Evolutionary conservation across 1,140 invertebrate species (phyloP).

Genomic region (Leptonema lineaticorne): DNA sequence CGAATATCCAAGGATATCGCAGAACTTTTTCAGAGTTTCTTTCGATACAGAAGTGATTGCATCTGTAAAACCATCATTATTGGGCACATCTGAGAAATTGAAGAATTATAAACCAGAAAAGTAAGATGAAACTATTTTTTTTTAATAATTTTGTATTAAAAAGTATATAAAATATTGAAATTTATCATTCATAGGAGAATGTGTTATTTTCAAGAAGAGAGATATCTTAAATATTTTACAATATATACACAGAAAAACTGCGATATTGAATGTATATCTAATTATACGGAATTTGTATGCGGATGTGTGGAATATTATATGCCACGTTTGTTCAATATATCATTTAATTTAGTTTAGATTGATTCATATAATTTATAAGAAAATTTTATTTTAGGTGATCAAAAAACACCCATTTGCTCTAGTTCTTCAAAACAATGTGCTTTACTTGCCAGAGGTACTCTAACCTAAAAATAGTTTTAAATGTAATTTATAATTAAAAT

Average conservation of each 20-base stretch:
- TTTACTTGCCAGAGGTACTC: slow-evolving; percentile 48
- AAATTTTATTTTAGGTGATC: slow-evolving; percentile 22
- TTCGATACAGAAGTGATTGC: slow-evolving; percentile 60
- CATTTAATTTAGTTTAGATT: background rate
- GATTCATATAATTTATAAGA: background rate
- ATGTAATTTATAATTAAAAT: too few species aligned
- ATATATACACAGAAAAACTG: slow-evolving; percentile 48
- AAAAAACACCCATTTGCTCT: slow-evolving; percentile 60
- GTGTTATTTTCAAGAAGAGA: slow-evolving; percentile 51
- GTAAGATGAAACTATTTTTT: too few species aligned
- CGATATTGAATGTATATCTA: slow-evolving; percentile 48
- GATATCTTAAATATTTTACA: slow-evolving; percentile 48
- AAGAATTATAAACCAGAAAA: slow-evolving; percentile 54
- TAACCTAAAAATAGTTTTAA: too few species aligned
- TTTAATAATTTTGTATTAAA: too few species aligned
- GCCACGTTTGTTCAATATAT: slow-evolving; percentile 45
- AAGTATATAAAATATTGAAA: background rate
- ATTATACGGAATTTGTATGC: slow-evolving; percentile 45
- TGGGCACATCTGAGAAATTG: slow-evolving; percentile 60
- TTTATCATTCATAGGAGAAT: slow-evolving; percentile 49
- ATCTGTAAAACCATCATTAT: slow-evolving; percentile 62
- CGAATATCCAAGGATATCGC: slow-evolving; percentile 59
- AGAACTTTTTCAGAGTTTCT: slow-evolving; percentile 60
- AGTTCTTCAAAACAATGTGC: slow-evolving; percentile 53
- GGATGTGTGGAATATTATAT: slow-evolving; percentile 48